Base-by-base conservation (phyloP, 2,888 invertebrate genomes). In the Brachylomia viminalis region DNA sequence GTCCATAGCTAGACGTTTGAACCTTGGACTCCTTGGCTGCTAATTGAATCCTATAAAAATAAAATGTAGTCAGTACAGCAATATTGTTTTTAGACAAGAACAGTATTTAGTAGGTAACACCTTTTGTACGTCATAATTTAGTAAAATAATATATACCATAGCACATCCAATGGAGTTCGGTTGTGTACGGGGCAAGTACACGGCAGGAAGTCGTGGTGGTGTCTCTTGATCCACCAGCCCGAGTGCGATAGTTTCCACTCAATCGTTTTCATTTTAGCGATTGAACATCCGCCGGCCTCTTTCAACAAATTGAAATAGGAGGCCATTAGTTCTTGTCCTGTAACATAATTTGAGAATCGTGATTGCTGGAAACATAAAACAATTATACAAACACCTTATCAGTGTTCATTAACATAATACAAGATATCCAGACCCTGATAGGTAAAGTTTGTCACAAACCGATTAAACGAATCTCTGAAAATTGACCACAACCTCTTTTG, bases 301-400 rank as follows among this genome's bases (percentile, higher is more conserved):
- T 92, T 88, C 70, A 97, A 75, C 30, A 96, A 85, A 74, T 92
- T 90, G 75, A 96, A 95, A 83, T 96, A 97, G 1, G 94, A 91
- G 1, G 94, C 90, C 93, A 97, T 96, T 38, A 93, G 86, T 87
- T 97, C 96, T 92, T 97, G 97, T 7, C 97, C 97, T 97, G 78
- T 49, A 72, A 58, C 54, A 68, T 54, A 33, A 58, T 65, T 47
- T 56, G 1, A n/a, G 6, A 52, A 33, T 33, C 33, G 33, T 52
- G 17, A 52, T 20, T 52, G 11, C 11, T 52, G 17, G 23, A 49
- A 33, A 30, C 23, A 5, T 15, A 6, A 33, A 49, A 49, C 23
- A 23, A 49, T 49, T 10, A 10, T 49, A 49, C 15, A 27, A 27
- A 45, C 27, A 66, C 15, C 23, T 33, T 17, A 33, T 66, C 23